Evolutionary conservation across 1,140 invertebrate species (phyloP).

Genomic region (Drosophila pectinifera): DNA sequence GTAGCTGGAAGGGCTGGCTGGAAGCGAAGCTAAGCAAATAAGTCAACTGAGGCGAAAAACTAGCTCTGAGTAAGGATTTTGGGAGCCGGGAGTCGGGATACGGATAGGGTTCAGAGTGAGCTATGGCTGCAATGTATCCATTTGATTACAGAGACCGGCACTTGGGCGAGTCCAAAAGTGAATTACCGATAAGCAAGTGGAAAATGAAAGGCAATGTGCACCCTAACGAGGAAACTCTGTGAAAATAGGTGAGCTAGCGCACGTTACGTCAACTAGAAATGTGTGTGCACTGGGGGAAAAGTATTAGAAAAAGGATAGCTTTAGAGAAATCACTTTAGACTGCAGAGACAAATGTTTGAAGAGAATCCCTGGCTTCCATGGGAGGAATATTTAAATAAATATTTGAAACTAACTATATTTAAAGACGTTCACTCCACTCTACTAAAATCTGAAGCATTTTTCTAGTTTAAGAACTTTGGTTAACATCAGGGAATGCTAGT

Average conservation of each 20-base stretch:
- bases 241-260: conserved; percentile 4
- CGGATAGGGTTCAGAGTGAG: conserved; percentile 9
- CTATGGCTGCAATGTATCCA: conserved; percentile 51
- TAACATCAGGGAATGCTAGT: no score
- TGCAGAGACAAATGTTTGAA: no score
- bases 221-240: conserved; percentile 32
- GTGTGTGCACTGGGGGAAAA: conserved; percentile 6
- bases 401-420: no score
- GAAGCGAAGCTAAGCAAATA: conserved; percentile 59
- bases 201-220: conserved; percentile 62
- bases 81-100: neutral
- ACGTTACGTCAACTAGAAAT: conserved; percentile 11
- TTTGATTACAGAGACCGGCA: conserved; percentile 59
- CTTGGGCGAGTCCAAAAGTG: conserved; percentile 53
- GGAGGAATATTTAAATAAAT: no score
- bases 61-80: conserved; percentile 22
- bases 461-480: no score
- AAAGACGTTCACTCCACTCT: no score
- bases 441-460: no score
- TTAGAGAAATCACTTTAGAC: no score
- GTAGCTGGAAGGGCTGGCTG: neutral
- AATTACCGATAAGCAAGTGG: conserved; percentile 76
- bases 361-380: no score
- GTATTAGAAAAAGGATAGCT: neutral
- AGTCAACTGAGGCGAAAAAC: conserved; percentile 61